A percentile compares a stretch with the other conserved stretches of the same genome.
These are phyloP conservation scores for Conistra vaccinii DNA, from an alignment of 2,888 invertebrate genomes.

Conservation along the genomic window DNA sequence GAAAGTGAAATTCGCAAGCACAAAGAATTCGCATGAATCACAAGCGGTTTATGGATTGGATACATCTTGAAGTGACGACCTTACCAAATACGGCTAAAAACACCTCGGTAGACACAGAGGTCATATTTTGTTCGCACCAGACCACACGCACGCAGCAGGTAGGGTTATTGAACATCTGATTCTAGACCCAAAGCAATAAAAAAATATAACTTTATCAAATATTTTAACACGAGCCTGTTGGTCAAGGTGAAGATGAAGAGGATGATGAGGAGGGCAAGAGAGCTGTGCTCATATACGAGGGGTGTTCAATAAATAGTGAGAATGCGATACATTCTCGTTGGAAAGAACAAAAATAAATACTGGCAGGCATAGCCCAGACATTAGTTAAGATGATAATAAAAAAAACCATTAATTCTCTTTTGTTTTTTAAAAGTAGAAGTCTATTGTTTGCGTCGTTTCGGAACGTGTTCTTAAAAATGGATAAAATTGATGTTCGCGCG, in stretches of 20 bases:
- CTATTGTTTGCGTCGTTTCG: too few relatives aligned
- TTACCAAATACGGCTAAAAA: conserved; percentile 27
- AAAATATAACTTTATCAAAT: conserved; percentile 3
- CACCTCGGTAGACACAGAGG: not conserved
- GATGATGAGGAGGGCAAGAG: too few relatives aligned
- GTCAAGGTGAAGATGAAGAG: conserved; percentile 35
- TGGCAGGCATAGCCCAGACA: too few relatives aligned
- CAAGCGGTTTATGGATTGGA: conserved; percentile 33
- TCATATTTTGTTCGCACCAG: not conserved
- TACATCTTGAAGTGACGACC: conserved; percentile 16
- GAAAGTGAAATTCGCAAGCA: conserved; percentile 53
- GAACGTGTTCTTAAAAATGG: too few relatives aligned
- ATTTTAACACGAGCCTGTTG: not conserved
- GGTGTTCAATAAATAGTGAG: too few relatives aligned
- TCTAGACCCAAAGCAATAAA: not conserved
- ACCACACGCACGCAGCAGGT: conserved; percentile 6
- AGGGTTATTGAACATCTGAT: conserved; percentile 8
- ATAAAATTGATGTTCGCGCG: too few relatives aligned
- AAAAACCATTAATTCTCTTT: too few relatives aligned
- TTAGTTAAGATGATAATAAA: too few relatives aligned
- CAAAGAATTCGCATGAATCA: conserved; percentile 49
- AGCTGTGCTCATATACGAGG: not conserved
- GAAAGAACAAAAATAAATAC: too few relatives aligned
- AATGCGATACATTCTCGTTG: too few relatives aligned
- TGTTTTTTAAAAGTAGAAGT: too few relatives aligned